These are phyloP conservation scores for Megalopta genalis DNA, from an alignment of 1,140 invertebrate genomes.

Conservation along the genomic window DNA sequence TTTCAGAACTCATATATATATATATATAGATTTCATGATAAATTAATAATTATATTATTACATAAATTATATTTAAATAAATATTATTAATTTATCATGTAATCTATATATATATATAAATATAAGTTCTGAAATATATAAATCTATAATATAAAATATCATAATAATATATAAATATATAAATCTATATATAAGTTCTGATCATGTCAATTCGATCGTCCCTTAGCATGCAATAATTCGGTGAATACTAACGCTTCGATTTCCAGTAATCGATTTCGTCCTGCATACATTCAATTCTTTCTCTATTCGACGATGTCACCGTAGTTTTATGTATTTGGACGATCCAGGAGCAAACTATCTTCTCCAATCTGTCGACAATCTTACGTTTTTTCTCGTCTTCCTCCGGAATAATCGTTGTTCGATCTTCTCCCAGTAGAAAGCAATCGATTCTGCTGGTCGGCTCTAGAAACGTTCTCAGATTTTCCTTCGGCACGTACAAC, in stretches of 20 bases:
- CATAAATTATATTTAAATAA: too few relatives aligned
- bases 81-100: too few relatives aligned
- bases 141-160: too few relatives aligned
- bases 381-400: constrained; percentile 80
- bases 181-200: too few relatives aligned
- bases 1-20: too few relatives aligned
- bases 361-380: constrained; percentile 88
- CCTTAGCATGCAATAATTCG: too few relatives aligned
- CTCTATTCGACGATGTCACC: constrained; percentile 77
- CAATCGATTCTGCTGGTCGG: background rate
- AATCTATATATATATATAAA: too few relatives aligned
- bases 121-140: too few relatives aligned
- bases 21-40: too few relatives aligned
- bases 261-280: constrained; percentile 93
- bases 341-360: constrained; percentile 90
- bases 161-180: too few relatives aligned
- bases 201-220: too few relatives aligned
- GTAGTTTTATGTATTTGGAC: constrained; percentile 89
- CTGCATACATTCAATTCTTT: constrained; percentile 84
- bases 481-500: constrained; percentile 90
- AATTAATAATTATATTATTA: too few relatives aligned
- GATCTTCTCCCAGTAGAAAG: constrained; percentile 14
- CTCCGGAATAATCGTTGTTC: constrained; percentile 13
- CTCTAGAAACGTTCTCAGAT: constrained; percentile 65
- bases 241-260: constrained; percentile 42